Percentiles rank a stretch among this genome's conserved stretches.
phyloP scores from a whole-genome alignment of 2,888 invertebrate genomes.

The Polydrusus cervinus region DNA sequence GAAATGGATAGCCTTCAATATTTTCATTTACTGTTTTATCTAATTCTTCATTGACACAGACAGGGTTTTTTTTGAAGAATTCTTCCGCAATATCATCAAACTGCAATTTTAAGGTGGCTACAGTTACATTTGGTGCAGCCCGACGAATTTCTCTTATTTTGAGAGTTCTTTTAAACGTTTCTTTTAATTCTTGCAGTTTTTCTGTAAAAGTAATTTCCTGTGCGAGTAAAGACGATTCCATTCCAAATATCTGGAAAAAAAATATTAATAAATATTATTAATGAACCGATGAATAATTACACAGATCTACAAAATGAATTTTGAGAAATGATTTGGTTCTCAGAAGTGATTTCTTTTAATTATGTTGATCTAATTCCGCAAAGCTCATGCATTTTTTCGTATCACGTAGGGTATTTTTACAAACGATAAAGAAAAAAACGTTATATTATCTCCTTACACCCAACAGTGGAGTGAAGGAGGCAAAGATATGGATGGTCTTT shows the following conservation, averaged over 20 bases:
- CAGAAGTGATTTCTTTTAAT: no score
- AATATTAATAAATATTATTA: slow-evolving; percentile 18
- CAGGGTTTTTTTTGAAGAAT: slow-evolving; percentile 70
- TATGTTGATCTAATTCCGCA: no score
- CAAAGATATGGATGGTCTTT: no score
- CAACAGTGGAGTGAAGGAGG: no score
- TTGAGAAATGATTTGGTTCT: no score
- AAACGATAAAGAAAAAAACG: no score
- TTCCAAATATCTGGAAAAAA: slow-evolving; percentile 79
- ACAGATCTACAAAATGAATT: no score
- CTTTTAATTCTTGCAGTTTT: slow-evolving; percentile 73
- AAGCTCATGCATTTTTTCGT: no score
- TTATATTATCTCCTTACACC: no score
- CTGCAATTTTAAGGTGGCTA: slow-evolving; percentile 76
- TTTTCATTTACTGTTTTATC: slow-evolving; percentile 58
- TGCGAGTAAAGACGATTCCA: slow-evolving; percentile 78
- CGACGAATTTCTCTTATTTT: slow-evolving; percentile 66
- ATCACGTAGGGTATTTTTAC: no score
- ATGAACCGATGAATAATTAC: not conserved
- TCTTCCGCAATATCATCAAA: slow-evolving; percentile 76
- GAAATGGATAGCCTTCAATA: slow-evolving; percentile 56
- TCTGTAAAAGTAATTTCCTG: slow-evolving; percentile 82
- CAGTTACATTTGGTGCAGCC: slow-evolving; percentile 61
- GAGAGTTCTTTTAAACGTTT: slow-evolving; percentile 64
- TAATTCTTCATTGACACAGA: slow-evolving; percentile 61